Evolutionary conservation across 2,113 vertebrate genomes (phyloP).

Genomic region (Psittacus erithacus): DNA sequence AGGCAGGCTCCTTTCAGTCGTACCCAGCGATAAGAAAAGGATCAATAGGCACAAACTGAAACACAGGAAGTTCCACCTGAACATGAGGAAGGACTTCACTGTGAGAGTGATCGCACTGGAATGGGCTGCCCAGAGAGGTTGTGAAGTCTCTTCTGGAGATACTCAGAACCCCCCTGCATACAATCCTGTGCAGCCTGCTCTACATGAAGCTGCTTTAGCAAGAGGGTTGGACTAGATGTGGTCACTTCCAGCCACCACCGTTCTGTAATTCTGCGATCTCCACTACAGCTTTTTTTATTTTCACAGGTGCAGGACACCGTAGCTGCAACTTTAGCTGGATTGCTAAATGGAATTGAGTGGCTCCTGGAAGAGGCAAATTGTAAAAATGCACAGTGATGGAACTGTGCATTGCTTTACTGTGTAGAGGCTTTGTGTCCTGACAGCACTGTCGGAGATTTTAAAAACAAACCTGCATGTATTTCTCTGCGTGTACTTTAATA

Average conservation of each 20-base stretch:
- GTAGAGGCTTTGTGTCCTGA: background rate
- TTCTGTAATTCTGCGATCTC: background rate
- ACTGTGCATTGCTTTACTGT: background rate
- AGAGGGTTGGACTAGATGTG: background rate
- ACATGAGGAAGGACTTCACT: background rate
- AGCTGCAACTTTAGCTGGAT: conserved; percentile 84
- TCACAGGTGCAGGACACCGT: conserved; percentile 87
- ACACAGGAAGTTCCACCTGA: background rate
- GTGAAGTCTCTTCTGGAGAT: background rate
- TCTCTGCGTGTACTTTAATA: background rate
- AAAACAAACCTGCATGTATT: background rate
- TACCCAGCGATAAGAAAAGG: background rate
- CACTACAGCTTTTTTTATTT: background rate
- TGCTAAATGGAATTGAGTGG: conserved; percentile 89
- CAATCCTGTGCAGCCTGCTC: background rate
- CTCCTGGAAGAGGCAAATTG: conserved; percentile 83
- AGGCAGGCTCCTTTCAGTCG: background rate
- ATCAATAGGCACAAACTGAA: background rate
- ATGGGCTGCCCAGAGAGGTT: background rate
- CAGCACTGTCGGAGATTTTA: background rate
- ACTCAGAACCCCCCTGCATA: background rate
- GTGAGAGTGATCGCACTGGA: background rate
- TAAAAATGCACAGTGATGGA: conserved; percentile 68
- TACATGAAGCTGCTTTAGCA: background rate
- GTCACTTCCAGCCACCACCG: background rate